Percentiles rank a stretch among this genome's conserved stretches.
These are phyloP conservation scores for Nothoprocta perdicaria DNA, from an alignment of 2,113 vertebrate species.

Conservation along the genomic window DNA sequence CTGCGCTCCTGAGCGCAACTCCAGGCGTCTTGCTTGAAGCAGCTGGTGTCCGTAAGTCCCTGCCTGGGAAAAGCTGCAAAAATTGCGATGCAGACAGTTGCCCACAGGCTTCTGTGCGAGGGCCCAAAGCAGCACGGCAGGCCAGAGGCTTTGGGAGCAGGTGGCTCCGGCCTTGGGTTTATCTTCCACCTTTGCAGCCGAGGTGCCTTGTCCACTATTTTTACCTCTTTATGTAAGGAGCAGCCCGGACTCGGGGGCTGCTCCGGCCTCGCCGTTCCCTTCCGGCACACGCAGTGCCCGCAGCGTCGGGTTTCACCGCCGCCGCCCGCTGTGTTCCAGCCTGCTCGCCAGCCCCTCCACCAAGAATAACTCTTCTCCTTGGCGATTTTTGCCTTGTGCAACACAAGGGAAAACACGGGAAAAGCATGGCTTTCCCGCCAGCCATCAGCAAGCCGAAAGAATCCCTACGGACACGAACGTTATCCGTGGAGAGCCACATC, in stretches of 20 bases:
- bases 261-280: not conserved
- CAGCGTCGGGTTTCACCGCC: constrained; percentile 63
- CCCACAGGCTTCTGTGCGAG: not conserved
- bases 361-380: constrained; percentile 65
- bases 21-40: not conserved
- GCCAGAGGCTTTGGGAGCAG: too few relatives aligned
- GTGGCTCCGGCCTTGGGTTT: not conserved
- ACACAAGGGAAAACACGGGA: not conserved
- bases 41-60: rapidly evolving
- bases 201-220: rapidly evolving
- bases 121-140: too few relatives aligned
- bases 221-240: not conserved
- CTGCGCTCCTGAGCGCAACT: too few relatives aligned
- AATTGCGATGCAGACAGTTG: not conserved
- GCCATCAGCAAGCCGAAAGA: not conserved
- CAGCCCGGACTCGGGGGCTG: not conserved
- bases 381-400: not conserved
- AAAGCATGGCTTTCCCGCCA: not conserved
- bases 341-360: not conserved
- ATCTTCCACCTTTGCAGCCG: rapidly evolving
- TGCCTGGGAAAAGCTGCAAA: not conserved
- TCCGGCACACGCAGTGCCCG: constrained; percentile 26
- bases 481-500: not conserved
- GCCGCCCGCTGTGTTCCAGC: constrained; percentile 51
- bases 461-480: not conserved